Conservation (phyloP, 2,797 vertebrate species). For the Graptemys geographica region DNA sequence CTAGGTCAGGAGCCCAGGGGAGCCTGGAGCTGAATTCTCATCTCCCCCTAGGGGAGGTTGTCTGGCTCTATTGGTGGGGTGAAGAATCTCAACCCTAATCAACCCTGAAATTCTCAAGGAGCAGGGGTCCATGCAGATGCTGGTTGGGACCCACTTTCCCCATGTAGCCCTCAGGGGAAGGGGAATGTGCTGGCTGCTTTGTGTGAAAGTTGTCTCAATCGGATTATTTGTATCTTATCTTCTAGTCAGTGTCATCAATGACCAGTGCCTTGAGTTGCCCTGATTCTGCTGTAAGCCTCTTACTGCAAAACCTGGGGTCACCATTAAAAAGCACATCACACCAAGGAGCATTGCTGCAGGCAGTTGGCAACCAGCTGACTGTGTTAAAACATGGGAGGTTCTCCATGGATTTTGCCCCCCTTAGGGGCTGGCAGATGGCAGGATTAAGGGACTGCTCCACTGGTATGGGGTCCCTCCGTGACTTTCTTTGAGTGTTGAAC, state of each 20-base stretch:
- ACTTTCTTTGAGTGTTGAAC: not conserved
- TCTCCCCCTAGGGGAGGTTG: not conserved
- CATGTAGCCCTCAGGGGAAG: not conserved
- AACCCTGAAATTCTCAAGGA: not conserved
- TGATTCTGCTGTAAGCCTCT: conserved; percentile 62
- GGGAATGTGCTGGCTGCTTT: fast-evolving
- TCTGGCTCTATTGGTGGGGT: fast-evolving
- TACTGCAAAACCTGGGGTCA: conserved; percentile 30
- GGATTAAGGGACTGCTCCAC: not conserved
- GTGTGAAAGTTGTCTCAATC: conserved; percentile 59
- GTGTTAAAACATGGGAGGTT: not conserved
- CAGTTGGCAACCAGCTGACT: not conserved
- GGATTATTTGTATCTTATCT: conserved; percentile 44
- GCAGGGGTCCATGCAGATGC: not conserved
- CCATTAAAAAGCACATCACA: fast-evolving
- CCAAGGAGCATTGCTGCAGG: not conserved
- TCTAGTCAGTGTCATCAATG: not conserved
- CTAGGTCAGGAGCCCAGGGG: not conserved
- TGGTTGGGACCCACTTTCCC: not conserved
- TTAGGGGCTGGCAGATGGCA: not conserved
- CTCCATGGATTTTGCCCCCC: not conserved
- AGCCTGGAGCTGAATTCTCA: not conserved
- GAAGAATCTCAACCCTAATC: not conserved
- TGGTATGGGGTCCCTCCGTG: not conserved
- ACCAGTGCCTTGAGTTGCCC: not conserved